Evolutionary conservation across 1,140 invertebrate species (phyloP).

Genomic region (Procambarus clarkii): DNA sequence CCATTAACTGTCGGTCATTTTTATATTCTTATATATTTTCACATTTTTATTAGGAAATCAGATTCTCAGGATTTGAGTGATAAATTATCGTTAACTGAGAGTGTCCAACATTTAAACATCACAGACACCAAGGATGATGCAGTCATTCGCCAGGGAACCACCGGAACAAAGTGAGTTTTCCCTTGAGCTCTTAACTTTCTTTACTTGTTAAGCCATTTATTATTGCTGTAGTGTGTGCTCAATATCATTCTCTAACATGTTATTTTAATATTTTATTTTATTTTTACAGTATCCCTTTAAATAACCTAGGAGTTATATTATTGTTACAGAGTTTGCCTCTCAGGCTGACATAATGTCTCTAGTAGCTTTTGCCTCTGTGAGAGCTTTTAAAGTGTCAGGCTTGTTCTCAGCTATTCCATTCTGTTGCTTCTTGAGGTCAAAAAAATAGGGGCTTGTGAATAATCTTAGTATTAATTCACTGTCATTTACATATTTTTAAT

Average conservation of each 20-base stretch:
- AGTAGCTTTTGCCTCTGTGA: too few species aligned
- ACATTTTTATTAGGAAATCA: not conserved
- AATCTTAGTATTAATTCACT: too few species aligned
- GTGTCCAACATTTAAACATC: not conserved
- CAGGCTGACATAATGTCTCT: too few species aligned
- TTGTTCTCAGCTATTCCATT: too few species aligned
- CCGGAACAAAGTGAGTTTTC: conserved; percentile 8
- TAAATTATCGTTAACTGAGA: conserved; percentile 17
- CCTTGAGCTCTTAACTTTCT: not conserved
- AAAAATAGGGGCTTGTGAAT: too few species aligned
- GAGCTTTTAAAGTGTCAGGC: too few species aligned
- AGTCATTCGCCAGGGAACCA: conserved; percentile 2
- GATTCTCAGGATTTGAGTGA: conserved; percentile 5
- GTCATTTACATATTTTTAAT: too few species aligned
- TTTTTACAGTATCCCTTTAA: not conserved
- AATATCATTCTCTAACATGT: not conserved
- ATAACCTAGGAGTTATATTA: too few species aligned
- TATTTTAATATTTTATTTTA: not conserved
- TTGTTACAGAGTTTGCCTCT: too few species aligned
- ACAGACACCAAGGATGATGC: not conserved
- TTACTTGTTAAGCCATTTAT: not conserved
- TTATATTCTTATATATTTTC: not conserved
- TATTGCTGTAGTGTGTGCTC: not conserved
- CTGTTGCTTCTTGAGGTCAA: too few species aligned
- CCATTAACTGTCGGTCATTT: too few species aligned